Percentiles rank a stretch among this genome's conserved stretches.
Evolutionary conservation across 1,140 invertebrate genomes (phyloP).

Genomic region (Physella acuta): DNA sequence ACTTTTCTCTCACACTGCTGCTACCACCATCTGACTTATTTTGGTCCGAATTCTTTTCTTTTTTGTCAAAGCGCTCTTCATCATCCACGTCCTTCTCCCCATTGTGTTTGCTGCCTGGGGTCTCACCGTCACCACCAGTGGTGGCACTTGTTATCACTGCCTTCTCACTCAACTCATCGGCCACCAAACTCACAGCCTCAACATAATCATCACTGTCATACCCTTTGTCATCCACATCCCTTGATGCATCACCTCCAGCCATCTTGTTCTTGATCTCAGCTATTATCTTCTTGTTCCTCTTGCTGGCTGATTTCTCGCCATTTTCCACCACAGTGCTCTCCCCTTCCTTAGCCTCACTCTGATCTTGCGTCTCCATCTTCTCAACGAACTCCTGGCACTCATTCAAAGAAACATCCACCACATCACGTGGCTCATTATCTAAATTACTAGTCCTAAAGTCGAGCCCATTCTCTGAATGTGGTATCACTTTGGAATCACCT

Average conservation of each 20-base stretch:
- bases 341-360: background rate
- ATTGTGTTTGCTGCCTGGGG: background rate
- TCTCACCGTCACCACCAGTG: too few relatives aligned
- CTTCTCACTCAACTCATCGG: constrained; percentile 20
- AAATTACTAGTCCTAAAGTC: constrained; percentile 28
- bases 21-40: too few relatives aligned
- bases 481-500: background rate
- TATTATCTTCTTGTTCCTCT: constrained; percentile 23
- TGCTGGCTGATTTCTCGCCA: constrained; percentile 1
- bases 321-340: background rate
- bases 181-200: constrained; percentile 33
- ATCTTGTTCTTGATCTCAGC: constrained; percentile 23
- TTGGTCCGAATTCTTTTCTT: constrained; percentile 1
- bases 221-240: constrained; percentile 28
- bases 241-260: constrained; percentile 19
- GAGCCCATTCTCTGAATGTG: background rate
- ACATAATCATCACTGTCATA: constrained; percentile 41
- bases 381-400: too few relatives aligned
- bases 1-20: constrained; percentile 15
- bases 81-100: background rate
- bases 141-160: background rate
- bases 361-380: background rate
- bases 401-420: background rate
- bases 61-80: constrained; percentile 9
- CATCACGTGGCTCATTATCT: too few relatives aligned